Base-by-base conservation (phyloP, 2,113 vertebrate genomes). In the Pomatostomus ruficeps region DNA sequence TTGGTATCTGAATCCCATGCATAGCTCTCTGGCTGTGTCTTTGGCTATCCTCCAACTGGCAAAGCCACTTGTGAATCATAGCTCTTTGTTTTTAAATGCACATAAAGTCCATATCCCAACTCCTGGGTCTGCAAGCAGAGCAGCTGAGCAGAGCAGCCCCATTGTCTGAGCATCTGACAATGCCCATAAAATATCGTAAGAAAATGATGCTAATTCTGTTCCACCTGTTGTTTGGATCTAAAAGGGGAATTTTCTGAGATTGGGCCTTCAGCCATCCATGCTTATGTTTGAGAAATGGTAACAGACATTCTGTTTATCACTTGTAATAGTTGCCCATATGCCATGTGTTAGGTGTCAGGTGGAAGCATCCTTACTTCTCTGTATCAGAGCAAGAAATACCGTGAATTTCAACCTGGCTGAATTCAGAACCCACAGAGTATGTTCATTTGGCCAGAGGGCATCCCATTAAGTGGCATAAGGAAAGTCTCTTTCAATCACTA, bases 291-390 rank as follows among this genome's bases (percentile, higher is more conserved):
- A 93, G 89, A 95, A 94, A 89, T 25, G 25, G 46, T 71, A 93
- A 76, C 93, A 95, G 89, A 78, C 79, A 51, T 85, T 88, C 67
- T 88, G 78, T 94, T 96, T 94, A 94, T 95, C 58, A 22, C 90
- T 79, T 85, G 82, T 70, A 83, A 70, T 76, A 31, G 74, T 36
- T 94, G 85, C n/a, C 89, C 82, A 65, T 96, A 91, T 93, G 94
- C 81, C 67, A 21, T 46, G 75, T 89, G 61, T 81, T 83, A 52
- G 40, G 46, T 18, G 14, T 93, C 76, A 92, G 88, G 85, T 83
- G 91, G 85, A 86, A 76, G 48, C 75, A 65, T 86, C 73, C 79
- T 77, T 80, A 31, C 55, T 84, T 51, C 80, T 82, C 67, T 77
- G 46, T 48, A 28, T 45, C 59, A 36, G 9, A 62, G 59, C 68